Evolutionary conservation across 2,888 invertebrate genomes (phyloP).

Genomic region (Melinaea marsaeus): DNA sequence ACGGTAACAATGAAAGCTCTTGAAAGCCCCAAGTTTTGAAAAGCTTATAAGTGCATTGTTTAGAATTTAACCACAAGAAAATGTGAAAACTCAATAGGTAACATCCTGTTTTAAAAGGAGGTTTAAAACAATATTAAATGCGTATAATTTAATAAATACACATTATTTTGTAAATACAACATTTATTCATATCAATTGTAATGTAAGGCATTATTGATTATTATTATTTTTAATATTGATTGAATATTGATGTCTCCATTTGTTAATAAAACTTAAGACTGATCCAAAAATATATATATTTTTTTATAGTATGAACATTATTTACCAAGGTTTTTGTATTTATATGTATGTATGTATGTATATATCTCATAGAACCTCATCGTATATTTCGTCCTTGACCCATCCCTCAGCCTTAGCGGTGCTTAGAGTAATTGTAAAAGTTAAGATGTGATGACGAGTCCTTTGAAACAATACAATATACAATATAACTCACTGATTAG

Average conservation of each 20-base stretch:
- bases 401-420: constrained; percentile 5
- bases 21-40: not conserved
- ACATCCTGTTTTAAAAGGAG: not conserved
- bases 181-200: no score
- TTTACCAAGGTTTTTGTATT: not conserved
- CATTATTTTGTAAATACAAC: no score
- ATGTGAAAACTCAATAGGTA: not conserved
- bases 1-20: constrained; percentile 8
- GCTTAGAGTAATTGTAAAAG: constrained; percentile 29
- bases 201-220: no score
- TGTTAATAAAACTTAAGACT: no score
- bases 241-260: no score
- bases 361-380: not conserved
- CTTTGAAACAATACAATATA: not conserved
- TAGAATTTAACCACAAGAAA: constrained; percentile 2
- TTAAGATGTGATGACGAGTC: constrained; percentile 16
- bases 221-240: no score
- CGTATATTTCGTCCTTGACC: constrained; percentile 15
- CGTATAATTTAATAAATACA: not conserved
- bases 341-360: not conserved
- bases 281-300: no score
- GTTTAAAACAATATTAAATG: not conserved
- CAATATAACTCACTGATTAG: not conserved
- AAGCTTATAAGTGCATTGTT: constrained; percentile 8
- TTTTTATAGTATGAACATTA: not conserved